A percentile compares a stretch with the other conserved stretches of the same genome.
Conservation (phyloP, 2,888 invertebrate genomes). For the Plagodis dolabraria region DNA sequence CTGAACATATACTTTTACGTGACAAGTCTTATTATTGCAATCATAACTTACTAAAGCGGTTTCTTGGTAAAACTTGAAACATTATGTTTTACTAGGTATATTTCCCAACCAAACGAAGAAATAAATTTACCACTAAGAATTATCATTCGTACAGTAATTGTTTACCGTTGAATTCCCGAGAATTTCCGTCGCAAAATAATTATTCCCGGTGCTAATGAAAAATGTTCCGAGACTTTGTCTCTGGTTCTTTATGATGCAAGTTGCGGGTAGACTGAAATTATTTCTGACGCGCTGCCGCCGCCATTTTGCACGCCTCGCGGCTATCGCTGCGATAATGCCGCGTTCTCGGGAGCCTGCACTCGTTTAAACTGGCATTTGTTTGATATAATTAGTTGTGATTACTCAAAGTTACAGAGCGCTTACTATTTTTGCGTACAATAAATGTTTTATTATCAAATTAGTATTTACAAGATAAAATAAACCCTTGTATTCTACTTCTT, state of each 20-base stretch:
- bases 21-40: no score
- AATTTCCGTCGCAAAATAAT: conserved; percentile 52
- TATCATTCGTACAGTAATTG: conserved; percentile 55
- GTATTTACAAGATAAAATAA: no score
- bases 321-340: conserved; percentile 68
- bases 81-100: background rate
- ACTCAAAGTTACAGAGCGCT: background rate
- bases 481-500: no score
- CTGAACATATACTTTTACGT: no score
- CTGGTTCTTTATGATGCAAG: conserved; percentile 73
- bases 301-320: conserved; percentile 73
- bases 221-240: conserved; percentile 75
- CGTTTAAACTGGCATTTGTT: conserved; percentile 4
- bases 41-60: no score
- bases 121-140: conserved; percentile 6
- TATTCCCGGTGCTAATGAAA: conserved; percentile 69
- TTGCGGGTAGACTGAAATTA: conserved; percentile 74
- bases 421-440: no score
- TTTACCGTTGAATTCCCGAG: conserved; percentile 55
- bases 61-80: no score
- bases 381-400: background rate
- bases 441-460: no score
- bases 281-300: conserved; percentile 62
- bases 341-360: conserved; percentile 23
- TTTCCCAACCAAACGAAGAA: background rate